Percentiles rank a stretch among this genome's conserved stretches.
These are phyloP conservation scores for Papilio glaucus DNA, from an alignment of 1,140 invertebrate species.

Conservation along the genomic window DNA sequence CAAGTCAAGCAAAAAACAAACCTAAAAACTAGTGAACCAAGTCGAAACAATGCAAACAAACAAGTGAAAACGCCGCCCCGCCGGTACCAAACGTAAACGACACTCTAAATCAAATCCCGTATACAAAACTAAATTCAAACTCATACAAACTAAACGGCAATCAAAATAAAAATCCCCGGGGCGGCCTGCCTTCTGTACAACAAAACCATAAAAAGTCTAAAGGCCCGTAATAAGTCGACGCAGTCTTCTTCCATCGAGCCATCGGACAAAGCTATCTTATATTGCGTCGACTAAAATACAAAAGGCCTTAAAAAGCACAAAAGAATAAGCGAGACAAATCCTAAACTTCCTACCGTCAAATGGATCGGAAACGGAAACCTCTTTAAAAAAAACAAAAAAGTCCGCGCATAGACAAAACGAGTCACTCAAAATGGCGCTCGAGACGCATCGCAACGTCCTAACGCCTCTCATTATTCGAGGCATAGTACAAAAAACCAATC, in stretches of 20 bases:
- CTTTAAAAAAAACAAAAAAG: slow-evolving; percentile 36
- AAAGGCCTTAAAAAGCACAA: slow-evolving; percentile 42
- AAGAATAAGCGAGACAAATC: slow-evolving; percentile 45
- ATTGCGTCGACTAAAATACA: slow-evolving; percentile 39
- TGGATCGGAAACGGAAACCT: slow-evolving; percentile 41
- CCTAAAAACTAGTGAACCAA: slow-evolving; percentile 60
- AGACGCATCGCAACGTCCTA: slow-evolving; percentile 32
- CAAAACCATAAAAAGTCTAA: slow-evolving; percentile 41
- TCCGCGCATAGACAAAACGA: slow-evolving; percentile 42
- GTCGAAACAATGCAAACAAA: slow-evolving; percentile 39
- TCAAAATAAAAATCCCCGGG: slow-evolving; percentile 46
- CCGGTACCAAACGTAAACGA: slow-evolving; percentile 43
- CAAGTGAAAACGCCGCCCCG: slow-evolving; percentile 42
- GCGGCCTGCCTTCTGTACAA: slow-evolving; percentile 26
- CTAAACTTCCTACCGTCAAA: slow-evolving; percentile 53
- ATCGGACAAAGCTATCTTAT: slow-evolving; percentile 26
- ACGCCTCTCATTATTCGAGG: slow-evolving; percentile 41
- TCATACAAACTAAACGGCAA: slow-evolving; percentile 53
- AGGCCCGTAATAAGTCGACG: slow-evolving; percentile 27
- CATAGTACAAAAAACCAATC: slow-evolving; percentile 50
- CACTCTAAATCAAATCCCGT: slow-evolving; percentile 48
- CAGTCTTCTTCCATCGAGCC: slow-evolving; percentile 21
- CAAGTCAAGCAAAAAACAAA: slow-evolving; percentile 62
- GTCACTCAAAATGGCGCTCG: slow-evolving; percentile 19
- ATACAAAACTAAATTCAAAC: slow-evolving; percentile 57